Conservation (phyloP, 2,113 vertebrate genomes). For the Larimichthys crocea region DNA sequence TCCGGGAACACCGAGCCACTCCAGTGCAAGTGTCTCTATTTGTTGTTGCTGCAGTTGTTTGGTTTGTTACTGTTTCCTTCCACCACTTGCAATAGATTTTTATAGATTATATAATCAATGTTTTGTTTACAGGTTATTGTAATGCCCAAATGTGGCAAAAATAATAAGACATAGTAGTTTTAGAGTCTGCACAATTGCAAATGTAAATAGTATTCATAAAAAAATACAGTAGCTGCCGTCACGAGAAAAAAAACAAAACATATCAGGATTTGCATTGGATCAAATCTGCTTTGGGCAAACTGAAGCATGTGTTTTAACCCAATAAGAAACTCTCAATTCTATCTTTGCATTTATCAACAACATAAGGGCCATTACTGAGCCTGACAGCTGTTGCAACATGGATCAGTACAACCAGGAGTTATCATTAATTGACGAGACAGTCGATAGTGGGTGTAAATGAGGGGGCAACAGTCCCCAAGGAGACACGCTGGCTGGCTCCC, state of each 20-base stretch:
- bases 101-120: too few relatives aligned
- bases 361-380: not conserved
- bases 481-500: conserved; percentile 26
- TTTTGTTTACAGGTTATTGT: not conserved
- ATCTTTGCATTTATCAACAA: not conserved
- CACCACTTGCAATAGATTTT: too few relatives aligned
- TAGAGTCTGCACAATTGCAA: not conserved
- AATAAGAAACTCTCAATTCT: not conserved
- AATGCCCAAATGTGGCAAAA: not conserved
- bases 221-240: not conserved
- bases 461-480: not conserved
- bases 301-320: conserved; percentile 1
- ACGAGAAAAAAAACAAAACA: not conserved
- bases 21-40: conserved; percentile 1
- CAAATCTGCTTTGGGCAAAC: not conserved
- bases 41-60: not conserved
- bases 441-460: conserved; percentile 46
- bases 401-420: conserved; percentile 17
- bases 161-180: too few relatives aligned
- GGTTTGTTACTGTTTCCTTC: not conserved
- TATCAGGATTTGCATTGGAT: not conserved
- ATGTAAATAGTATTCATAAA: not conserved
- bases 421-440: conserved; percentile 50
- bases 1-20: conserved; percentile 24
- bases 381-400: conserved; percentile 31